These are phyloP conservation scores for Trichogramma evanescens DNA, from an alignment of 2,888 invertebrate species.

Conservation along the genomic window DNA sequence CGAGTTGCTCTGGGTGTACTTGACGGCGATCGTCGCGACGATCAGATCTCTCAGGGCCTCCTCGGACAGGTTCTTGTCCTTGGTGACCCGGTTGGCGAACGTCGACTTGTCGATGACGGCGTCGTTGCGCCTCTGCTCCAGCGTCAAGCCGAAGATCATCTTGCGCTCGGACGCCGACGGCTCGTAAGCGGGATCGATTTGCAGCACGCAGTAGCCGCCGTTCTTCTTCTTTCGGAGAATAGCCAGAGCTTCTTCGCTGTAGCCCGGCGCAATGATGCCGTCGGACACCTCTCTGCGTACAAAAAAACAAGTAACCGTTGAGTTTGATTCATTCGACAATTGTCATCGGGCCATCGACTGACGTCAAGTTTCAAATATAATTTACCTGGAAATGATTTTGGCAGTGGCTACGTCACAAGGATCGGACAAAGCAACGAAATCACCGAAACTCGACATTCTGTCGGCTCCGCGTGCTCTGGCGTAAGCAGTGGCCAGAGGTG, in stretches of 20 bases:
- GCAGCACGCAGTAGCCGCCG: conserved; percentile 82
- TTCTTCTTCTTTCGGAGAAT: conserved; percentile 91
- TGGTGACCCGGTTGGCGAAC: conserved; percentile 75
- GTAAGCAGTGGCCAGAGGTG: conserved; percentile 84
- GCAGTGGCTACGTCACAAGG: conserved; percentile 86
- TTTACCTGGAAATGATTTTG: conserved; percentile 72
- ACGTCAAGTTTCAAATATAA: background rate
- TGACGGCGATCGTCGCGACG: conserved; percentile 91
- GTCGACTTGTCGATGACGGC: conserved; percentile 69
- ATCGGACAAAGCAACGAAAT: conserved; percentile 92
- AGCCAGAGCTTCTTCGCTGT: conserved; percentile 72
- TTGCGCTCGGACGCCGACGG: conserved; percentile 77
- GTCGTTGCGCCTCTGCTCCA: conserved; percentile 87
- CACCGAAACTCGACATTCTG: conserved; percentile 98
- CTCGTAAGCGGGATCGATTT: conserved; percentile 83
- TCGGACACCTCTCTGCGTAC: conserved; percentile 80
- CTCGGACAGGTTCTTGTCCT: conserved; percentile 59
- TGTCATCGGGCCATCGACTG: background rate
- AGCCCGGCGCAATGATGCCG: conserved; percentile 95
- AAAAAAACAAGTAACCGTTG: background rate
- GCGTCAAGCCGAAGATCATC: conserved; percentile 73
- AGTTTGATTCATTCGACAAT: background rate
- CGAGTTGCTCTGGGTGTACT: conserved; percentile 97
- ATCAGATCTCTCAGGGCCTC: conserved; percentile 81
- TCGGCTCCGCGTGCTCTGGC: conserved; percentile 95